Conservation (phyloP, 2,113 vertebrate genomes). For the Clupea harengus region DNA sequence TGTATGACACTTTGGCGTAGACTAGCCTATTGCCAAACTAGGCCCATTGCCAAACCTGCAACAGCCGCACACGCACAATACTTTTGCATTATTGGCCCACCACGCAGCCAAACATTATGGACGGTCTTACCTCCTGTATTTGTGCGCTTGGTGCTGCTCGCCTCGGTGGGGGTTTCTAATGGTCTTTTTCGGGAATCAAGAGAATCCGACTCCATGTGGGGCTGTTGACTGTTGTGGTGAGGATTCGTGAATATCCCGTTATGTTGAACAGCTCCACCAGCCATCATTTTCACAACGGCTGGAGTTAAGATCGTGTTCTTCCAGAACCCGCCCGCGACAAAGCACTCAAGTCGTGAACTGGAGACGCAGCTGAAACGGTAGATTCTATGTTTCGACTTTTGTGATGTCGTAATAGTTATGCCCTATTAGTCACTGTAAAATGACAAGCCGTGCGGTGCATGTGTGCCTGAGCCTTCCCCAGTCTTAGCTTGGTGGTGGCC, state of each 20-base stretch:
- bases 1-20: neutral
- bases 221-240: constrained; percentile 67
- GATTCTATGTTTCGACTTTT: constrained; percentile 45
- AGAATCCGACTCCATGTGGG: constrained; percentile 79
- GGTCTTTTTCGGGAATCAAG: constrained; percentile 82
- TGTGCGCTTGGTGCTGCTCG: constrained; percentile 83
- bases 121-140: constrained; percentile 80
- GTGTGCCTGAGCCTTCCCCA: constrained; percentile 47
- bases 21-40: neutral
- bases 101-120: neutral
- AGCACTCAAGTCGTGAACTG: constrained; percentile 38
- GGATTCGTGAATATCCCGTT: constrained; percentile 69
- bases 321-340: constrained; percentile 28
- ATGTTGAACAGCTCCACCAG: constrained; percentile 73
- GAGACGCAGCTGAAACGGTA: constrained; percentile 42
- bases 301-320: constrained; percentile 52
- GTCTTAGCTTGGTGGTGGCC: constrained; percentile 30
- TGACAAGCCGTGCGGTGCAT: constrained; percentile 46
- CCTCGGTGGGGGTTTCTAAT: constrained; percentile 81
- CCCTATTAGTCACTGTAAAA: constrained; percentile 38
- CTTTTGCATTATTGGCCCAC: neutral
- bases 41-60: too few relatives aligned
- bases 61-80: neutral
- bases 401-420: constrained; percentile 20
- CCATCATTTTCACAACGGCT: constrained; percentile 68